Evolutionary conservation across 2,888 invertebrate genomes (phyloP), one percentile per base, ranked within the genome.

Genomic region (Hesperia comma): DNA sequence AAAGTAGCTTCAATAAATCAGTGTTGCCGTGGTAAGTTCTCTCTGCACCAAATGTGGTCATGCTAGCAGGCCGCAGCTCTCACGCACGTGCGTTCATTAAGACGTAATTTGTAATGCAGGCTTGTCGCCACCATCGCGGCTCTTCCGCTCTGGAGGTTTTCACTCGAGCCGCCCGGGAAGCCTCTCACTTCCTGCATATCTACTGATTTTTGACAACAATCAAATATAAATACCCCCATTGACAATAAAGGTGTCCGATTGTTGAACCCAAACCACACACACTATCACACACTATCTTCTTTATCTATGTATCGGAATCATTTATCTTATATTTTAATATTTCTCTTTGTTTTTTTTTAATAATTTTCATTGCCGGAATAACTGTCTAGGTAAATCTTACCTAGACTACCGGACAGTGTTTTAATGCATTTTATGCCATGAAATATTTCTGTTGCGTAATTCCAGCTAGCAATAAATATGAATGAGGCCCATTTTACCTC

Each of bases 91-190:
- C 78, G 84, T 87, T 85, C 87, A 87, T 89, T 89, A 89, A 81
- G 79, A 75, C 79, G 86, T 84, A 84, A 88, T 92, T 92, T 89
- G 89, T 91, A 90, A 89, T 87, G 87, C 89, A 87, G 79, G 84
- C 83, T 79, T 81, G 88, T 86, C 84, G 75, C 70, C 74, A 77
- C 76, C 79, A 79, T 76, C 79, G 67, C 79, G 77, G 76, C 75
- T 61, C 90, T 91, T 91, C 90, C 91, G 90, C 80, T 81, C 83
- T 79, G 68, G 73, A 79, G 82, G 81, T 86, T 86, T 81, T 88
- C 87, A 89, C 83, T 85, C 81, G 79, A 71, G 77, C 86, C 85
- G 87, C 81, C 86, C 84, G 85, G 87, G 85, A 88, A 88, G 85
- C 85, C 82, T 86, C 81, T 77, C 79, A 85, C 90, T 92, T 92